Conservation (phyloP, 2,113 vertebrate genomes). For the Channa argus region DNA sequence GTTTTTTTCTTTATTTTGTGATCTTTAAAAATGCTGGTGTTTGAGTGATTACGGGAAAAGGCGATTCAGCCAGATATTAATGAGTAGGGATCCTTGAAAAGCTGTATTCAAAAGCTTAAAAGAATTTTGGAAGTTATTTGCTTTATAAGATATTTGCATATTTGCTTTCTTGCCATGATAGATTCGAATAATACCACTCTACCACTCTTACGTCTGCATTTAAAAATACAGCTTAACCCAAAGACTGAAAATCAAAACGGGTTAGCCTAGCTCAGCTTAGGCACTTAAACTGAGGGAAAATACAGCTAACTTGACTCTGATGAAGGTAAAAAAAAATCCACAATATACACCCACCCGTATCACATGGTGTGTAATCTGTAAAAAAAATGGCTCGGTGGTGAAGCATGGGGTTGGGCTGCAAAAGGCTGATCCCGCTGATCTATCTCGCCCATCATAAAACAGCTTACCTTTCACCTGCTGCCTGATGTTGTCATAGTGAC, state of each 20-base stretch:
- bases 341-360: too few relatives aligned
- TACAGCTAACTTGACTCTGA: too few relatives aligned
- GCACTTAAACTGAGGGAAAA: too few relatives aligned
- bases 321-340: too few relatives aligned
- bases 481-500: conserved; percentile 78
- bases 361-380: too few relatives aligned
- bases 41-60: background rate
- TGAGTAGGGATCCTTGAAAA: background rate
- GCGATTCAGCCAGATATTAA: background rate
- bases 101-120: conserved; percentile 12
- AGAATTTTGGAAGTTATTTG: background rate
- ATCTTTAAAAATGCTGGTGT: conserved; percentile 4
- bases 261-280: too few relatives aligned
- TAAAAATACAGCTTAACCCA: too few relatives aligned
- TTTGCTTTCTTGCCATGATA: background rate
- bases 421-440: too few relatives aligned
- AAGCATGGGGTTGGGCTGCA: too few relatives aligned
- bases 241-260: too few relatives aligned
- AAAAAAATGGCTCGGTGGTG: too few relatives aligned
- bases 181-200: background rate
- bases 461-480: conserved; percentile 72
- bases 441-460: conserved; percentile 34
- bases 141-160: background rate
- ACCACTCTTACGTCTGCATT: too few relatives aligned
- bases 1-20: conserved; percentile 20